Evolutionary conservation across 2,797 vertebrate species (phyloP), one percentile per base, ranked within the genome.

Genomic region (Scyliorhinus canicula): DNA sequence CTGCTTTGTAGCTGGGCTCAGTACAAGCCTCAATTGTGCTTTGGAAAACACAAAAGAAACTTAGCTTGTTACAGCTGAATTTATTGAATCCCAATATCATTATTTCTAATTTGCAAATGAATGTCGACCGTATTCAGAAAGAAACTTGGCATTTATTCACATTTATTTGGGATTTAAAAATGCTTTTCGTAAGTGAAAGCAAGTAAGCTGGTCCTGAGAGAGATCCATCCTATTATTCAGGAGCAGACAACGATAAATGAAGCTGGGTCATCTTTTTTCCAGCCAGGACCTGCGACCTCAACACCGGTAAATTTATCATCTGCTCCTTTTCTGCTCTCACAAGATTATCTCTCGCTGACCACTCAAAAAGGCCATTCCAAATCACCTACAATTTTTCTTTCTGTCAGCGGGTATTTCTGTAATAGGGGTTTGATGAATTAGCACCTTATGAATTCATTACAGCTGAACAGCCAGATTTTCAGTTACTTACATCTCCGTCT

Each of bases 381-480:
- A 94, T 74, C 52, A 93, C 85, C 63, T 91, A 88, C 85, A 71
- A 74, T 71, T 95, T 95, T 95, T 95, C 85, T 69, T 95, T 69
- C 63, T 91, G 86, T 93, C 50, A 71, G 84, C 91, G 47, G 67
- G 67, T 69, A 94, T 94, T 74, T 74, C 67, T 95, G 86, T 26
- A 84, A 84, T 65, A 47, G 90, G 79, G 60, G 79, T 55, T 71
- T 77, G 52, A 82, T 95, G 71, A 90, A 95, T 95, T 93, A 91
- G 84, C 57, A 90, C 63, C 82, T 86, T 91, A 71, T 91, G 86
- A 91, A 95, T 95, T 95, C 85, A 95, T 95, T 95, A 95, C 85
- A 90, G 55, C 84, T 95, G 67, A 95, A 95, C 35, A 95, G 44
- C 93, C 93, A 88, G 93, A 52, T 90, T 95, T 95, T 93, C 93